Evolutionary conservation across 2,113 vertebrate species (phyloP), one percentile per base, ranked within the genome.

Genomic region (Channa argus): DNA sequence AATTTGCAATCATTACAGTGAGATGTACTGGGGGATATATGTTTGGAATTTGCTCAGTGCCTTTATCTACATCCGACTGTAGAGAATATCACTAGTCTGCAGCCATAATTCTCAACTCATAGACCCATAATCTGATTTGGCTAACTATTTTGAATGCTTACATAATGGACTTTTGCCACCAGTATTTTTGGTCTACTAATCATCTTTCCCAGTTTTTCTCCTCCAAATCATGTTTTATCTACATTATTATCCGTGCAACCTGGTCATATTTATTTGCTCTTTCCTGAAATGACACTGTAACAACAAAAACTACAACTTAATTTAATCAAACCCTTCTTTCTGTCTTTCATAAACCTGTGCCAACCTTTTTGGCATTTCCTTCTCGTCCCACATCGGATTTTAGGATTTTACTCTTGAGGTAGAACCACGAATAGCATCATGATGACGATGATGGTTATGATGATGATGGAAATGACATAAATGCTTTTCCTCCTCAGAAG

Each of bases 401-500:
- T 93, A 95, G 94, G 94, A 95, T 92, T 95, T 86, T 94, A 94
- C 91, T 58, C 93, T 95, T 51, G 88, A 95, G 94, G 94, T 95
- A 95, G 90, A 91, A 83, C 89, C 85, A 80, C 55, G 53, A 83
- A 87, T 84, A 76, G 93, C 93, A 93, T 93, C 83, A 82, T 90
- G 83, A 67, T 77, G 79, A 72, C 80, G 78, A 80, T 83, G 60
- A 80, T 68, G 39, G 55, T 80, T 43, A 73, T 77, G 55, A 77
- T 85, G 51, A 61, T 74, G 73, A 78, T 82, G 72, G 65, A 76
- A 78, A 79, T 87, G 82, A 80, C 89, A 87, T 79, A 76, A 86
- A 71, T 79, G 91, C 87, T 89, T 78, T 62, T 66, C 60, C 71
- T 60, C 69, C 71, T 79, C 61, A 77, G 45, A 87, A 55, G 54